A percentile compares a stretch with the other conserved stretches of the same genome.
phyloP scores from a whole-genome alignment of 1,140 invertebrate species.

The Chrysomallon squamiferum region DNA sequence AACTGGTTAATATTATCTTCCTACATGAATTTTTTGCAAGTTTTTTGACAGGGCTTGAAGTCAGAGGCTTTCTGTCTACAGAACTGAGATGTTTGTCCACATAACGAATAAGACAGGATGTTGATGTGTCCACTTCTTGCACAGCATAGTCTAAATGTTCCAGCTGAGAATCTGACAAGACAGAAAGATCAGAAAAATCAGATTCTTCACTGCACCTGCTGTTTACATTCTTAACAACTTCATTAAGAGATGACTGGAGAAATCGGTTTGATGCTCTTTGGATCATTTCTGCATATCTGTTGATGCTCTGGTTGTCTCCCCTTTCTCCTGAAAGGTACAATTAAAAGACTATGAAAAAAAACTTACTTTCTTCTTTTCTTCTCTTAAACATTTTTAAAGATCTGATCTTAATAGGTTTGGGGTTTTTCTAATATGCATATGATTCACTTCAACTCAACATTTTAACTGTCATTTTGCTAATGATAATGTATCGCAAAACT shows the following conservation, averaged over 20 bases:
- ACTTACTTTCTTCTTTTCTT: too few relatives aligned
- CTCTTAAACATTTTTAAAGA: too few relatives aligned
- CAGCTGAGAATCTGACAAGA: conserved; percentile 41
- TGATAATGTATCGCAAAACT: too few relatives aligned
- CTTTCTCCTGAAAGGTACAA: conserved; percentile 31
- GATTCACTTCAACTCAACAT: too few relatives aligned
- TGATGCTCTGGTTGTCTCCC: conserved; percentile 32
- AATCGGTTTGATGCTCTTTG: conserved; percentile 36
- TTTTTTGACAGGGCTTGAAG: background rate
- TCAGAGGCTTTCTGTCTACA: background rate
- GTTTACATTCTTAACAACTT: conserved; percentile 1
- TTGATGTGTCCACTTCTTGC: conserved; percentile 35
- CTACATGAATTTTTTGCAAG: too few relatives aligned
- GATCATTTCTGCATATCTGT: conserved; percentile 45
- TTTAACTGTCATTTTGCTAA: too few relatives aligned
- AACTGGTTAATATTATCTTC: too few relatives aligned
- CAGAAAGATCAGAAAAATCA: conserved; percentile 26
- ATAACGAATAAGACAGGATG: conserved; percentile 23
- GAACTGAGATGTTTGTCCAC: conserved; percentile 21
- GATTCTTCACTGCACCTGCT: background rate
- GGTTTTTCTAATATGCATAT: too few relatives aligned
- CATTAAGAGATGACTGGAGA: conserved; percentile 22
- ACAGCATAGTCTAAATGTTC: conserved; percentile 40
- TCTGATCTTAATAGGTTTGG: too few relatives aligned
- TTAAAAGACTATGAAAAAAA: background rate